phyloP scores from a whole-genome alignment of 2,888 invertebrate species.

The Charanyca ferruginea region DNA sequence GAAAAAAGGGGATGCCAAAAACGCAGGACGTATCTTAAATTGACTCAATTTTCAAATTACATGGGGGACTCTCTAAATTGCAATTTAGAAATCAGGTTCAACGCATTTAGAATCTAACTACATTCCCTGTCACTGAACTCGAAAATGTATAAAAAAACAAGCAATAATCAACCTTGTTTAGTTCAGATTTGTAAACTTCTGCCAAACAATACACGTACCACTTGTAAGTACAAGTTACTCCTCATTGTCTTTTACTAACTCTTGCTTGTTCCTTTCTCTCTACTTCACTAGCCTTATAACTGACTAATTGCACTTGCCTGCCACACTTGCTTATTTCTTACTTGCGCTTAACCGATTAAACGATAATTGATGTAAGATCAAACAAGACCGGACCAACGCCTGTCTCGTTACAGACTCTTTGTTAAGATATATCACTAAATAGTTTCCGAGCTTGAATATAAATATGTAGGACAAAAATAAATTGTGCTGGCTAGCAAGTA shows the following conservation, averaged over 20 bases:
- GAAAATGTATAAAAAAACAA: background rate
- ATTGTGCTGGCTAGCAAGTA: constrained; percentile 27
- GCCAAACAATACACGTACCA: too few species aligned
- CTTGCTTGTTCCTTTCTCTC: constrained; percentile 7
- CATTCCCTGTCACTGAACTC: constrained; percentile 37
- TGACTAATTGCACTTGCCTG: constrained; percentile 29
- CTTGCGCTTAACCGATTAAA: constrained; percentile 35
- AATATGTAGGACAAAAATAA: constrained; percentile 62
- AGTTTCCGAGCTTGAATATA: constrained; percentile 57
- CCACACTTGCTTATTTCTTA: constrained; percentile 29
- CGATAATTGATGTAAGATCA: constrained; percentile 56
- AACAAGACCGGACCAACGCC: constrained; percentile 28
- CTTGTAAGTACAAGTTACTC: background rate
- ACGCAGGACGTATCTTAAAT: constrained; percentile 50
- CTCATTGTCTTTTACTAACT: background rate
- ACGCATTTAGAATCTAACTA: constrained; percentile 39
- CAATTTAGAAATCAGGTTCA: constrained; percentile 40
- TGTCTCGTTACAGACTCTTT: constrained; percentile 52
- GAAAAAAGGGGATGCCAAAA: constrained; percentile 35
- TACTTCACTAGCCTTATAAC: constrained; percentile 24
- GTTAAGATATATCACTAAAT: constrained; percentile 51
- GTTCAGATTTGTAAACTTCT: too few species aligned
- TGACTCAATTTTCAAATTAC: constrained; percentile 51
- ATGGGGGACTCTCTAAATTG: constrained; percentile 45
- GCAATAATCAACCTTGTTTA: too few species aligned